Evolutionary conservation across 2,888 invertebrate genomes (phyloP).

Genomic region (Bugulina stolonifera): DNA sequence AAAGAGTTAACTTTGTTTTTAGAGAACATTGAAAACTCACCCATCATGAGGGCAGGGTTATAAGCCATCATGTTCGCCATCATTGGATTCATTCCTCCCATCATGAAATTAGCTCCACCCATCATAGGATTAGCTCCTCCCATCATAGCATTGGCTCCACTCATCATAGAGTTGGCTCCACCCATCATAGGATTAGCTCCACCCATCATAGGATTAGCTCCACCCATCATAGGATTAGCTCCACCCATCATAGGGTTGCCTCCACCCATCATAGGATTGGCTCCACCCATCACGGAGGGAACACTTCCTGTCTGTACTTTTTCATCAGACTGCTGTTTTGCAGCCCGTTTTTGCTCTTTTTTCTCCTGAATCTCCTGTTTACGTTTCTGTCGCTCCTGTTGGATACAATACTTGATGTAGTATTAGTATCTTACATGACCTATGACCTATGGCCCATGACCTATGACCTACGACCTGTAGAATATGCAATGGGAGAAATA

Average conservation of each 20-base stretch:
- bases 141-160: neutral
- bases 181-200: slow-evolving; percentile 14
- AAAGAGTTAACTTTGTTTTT: no score
- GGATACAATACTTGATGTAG: neutral
- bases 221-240: neutral
- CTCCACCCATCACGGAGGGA: neutral
- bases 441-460: no score
- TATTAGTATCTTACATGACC: no score
- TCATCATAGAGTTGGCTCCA: neutral
- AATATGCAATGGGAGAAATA: neutral
- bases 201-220: no score
- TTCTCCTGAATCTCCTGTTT: neutral
- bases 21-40: no score
- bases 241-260: slow-evolving; percentile 4
- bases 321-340: neutral
- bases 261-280: neutral
- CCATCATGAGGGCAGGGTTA: neutral
- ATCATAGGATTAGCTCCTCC: slow-evolving; percentile 8
- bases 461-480: no score
- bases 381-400: neutral
- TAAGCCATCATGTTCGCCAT: neutral
- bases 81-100: neutral
- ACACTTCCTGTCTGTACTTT: neutral
- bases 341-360: neutral
- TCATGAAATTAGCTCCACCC: neutral